Evolutionary conservation across 2,113 vertebrate genomes (phyloP), one percentile per base, ranked within the genome.

Genomic region (Hiodon tergisus): DNA sequence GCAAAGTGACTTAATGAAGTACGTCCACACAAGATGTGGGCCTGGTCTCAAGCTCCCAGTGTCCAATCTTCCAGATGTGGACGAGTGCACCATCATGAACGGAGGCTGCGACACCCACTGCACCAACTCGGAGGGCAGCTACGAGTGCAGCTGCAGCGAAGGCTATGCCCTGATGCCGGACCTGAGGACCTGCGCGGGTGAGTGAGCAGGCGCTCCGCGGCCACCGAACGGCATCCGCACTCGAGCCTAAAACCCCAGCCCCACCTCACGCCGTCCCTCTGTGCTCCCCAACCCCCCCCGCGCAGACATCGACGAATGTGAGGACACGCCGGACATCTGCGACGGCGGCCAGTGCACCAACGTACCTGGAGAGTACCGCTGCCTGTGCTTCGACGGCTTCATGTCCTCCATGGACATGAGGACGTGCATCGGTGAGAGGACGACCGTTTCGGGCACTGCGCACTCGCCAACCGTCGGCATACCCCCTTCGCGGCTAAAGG

Each of bases 61-160:
- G 31, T 14, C 53, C 6, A 13, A 48, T 52, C 0, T 61, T 79
- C 55, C 83, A 93, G 92, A 93, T 81, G 91, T 93, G 11, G 90
- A 92, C 71, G 86, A 90, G 70, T 91, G 85, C 52, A 90, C 80
- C 50, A 93, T 95, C 50, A 93, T 89, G 91, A 98, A 96, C 0
- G 94, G 95, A 0, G 95, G 96, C 72, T 98, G 97, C 31, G 95
- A 94, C 53, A 91, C 90, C 0, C 94, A 92, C 83, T 98, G 95
- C 47, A 88, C 94, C 77, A 98, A 98, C 89, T 96, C 94, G 0
- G 92, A 98, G 81, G 96, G 96, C 68, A 95, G 95, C 89, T 98
- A 95, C 2, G 91, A 90, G 77, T 98, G 95, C 83, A 91, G 93
- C 90, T 98, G 96, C 11, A 89, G 93, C 0, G 93, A 92, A 2